Evolutionary conservation across 1,140 invertebrate genomes (phyloP).

Genomic region (Polypedilum pembai): DNA sequence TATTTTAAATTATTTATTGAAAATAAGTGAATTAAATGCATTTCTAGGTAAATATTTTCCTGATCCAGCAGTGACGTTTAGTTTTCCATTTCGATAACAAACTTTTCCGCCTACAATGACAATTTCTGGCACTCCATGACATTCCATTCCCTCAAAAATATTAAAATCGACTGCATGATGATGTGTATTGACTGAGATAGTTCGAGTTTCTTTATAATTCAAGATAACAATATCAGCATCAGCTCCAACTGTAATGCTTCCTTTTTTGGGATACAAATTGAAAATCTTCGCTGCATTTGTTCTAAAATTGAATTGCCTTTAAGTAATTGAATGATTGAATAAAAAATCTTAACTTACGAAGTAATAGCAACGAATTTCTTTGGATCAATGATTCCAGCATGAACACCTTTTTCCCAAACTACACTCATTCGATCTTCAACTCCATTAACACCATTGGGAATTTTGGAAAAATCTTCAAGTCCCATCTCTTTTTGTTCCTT

Average conservation of each 20-base stretch:
- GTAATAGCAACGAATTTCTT: slow-evolving; percentile 94
- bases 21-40: background rate
- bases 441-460: slow-evolving; percentile 97
- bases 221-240: slow-evolving; percentile 98
- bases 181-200: slow-evolving; percentile 89
- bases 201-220: slow-evolving; percentile 78
- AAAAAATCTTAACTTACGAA: background rate
- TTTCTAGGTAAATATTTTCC: background rate
- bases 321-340: background rate
- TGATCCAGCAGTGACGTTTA: slow-evolving; percentile 62
- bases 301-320: no score
- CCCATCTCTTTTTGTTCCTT: slow-evolving; percentile 88
- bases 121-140: slow-evolving; percentile 78
- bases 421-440: slow-evolving; percentile 96
- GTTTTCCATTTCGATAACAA: slow-evolving; percentile 80
- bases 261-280: slow-evolving; percentile 95
- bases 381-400: slow-evolving; percentile 81
- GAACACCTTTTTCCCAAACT: slow-evolving; percentile 96
- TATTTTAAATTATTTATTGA: background rate
- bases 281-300: slow-evolving; percentile 97
- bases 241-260: slow-evolving; percentile 82
- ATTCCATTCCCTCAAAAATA: slow-evolving; percentile 89
- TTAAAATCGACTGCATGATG: slow-evolving; percentile 93
- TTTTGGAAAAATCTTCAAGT: slow-evolving; percentile 87
- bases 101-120: slow-evolving; percentile 87